Evolutionary conservation across 2,113 vertebrate species (phyloP), one percentile per base, ranked within the genome.

Genomic region (Erythrocercus mccallii): DNA sequence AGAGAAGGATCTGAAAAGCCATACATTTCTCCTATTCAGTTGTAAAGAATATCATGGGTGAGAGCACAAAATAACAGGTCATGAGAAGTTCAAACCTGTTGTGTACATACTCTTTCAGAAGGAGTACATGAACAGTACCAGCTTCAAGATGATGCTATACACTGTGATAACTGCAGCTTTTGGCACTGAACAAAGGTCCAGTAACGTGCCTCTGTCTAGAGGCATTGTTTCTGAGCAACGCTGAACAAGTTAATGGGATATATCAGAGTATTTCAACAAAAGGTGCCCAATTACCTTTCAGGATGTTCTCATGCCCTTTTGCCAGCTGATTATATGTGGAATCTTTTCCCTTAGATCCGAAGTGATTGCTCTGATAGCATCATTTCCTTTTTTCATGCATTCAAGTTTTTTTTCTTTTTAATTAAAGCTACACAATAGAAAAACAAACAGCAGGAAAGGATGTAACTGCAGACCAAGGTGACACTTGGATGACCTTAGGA

Each of bases 291-390:
- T 48, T 96, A 88, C 81, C 53, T 80, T 53, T 57, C 78, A 95
- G 87, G 94, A 93, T 90, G 73, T 92, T 94, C 85, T 90, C 81
- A 91, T 94, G 96, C 78, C 88, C 92, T 96, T 94, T 82, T 87
- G 65, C 47, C 85, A 90, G 78, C 31, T 79, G 84, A 87, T 81
- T 45, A 35, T 10, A 76, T 3, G 57, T 22, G 31, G 20, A 68
- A n/a, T n/a, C 54, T 90, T 81, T 90, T 57, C 78, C 70, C 47
- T 87, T 33, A 66, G 56, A 91, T 53, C 57, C 45, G 48, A 79
- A 91, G 68, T 24, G 92, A 94, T 69, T 85, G 57, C 74, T 88
- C 62, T 73, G 71, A 92, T 86, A 70, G 82, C 92, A 96, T 93
- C 22, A 90, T 62, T 96, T 96, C 95, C 95, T 88, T 88, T 81